A percentile compares a stretch with the other conserved stretches of the same genome.
Conservation (phyloP, 2,797 vertebrate genomes). For the Silurus aristotelis region DNA sequence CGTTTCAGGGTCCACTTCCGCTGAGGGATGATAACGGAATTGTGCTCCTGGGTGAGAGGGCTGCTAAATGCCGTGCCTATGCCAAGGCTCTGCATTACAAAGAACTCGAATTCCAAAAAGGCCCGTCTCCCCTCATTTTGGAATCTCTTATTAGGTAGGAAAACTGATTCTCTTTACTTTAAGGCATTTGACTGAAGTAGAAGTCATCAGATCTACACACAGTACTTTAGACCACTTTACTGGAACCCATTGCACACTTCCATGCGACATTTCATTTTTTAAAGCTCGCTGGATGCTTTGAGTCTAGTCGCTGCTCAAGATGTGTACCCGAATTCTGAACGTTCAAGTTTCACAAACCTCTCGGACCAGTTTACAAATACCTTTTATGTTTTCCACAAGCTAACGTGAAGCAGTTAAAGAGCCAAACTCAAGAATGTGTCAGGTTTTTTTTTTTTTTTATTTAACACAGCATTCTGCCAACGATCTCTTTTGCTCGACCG, state of each 20-base stretch:
- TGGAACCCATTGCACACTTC: not conserved
- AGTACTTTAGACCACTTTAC: not conserved
- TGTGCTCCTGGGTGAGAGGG: conserved; percentile 93
- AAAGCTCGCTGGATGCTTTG: not conserved
- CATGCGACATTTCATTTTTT: conserved; percentile 1
- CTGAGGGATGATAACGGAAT: conserved; percentile 96
- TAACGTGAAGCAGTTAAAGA: conserved; percentile 4
- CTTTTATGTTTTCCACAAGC: conserved; percentile 16
- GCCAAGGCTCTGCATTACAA: conserved; percentile 99
- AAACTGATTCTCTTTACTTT: not conserved
- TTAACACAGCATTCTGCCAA: conserved; percentile 13
- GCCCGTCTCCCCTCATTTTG: conserved; percentile 89
- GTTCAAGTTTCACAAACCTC: not conserved
- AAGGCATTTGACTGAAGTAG: not conserved
- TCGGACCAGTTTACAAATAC: not conserved
- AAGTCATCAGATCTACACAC: not conserved
- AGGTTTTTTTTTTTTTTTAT: not conserved
- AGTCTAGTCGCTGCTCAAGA: not conserved
- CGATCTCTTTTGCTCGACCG: not conserved
- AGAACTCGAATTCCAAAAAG: conserved; percentile 98
- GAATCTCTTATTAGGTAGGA: conserved; percentile 98
- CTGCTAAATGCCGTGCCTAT: conserved; percentile 95
- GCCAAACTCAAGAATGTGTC: conserved; percentile 26
- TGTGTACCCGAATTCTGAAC: not conserved
- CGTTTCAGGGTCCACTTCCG: conserved; percentile 87